Evolutionary conservation across 1,140 invertebrate species (phyloP), one percentile per base, ranked within the genome.

Genomic region (Drosophila watanabei): DNA sequence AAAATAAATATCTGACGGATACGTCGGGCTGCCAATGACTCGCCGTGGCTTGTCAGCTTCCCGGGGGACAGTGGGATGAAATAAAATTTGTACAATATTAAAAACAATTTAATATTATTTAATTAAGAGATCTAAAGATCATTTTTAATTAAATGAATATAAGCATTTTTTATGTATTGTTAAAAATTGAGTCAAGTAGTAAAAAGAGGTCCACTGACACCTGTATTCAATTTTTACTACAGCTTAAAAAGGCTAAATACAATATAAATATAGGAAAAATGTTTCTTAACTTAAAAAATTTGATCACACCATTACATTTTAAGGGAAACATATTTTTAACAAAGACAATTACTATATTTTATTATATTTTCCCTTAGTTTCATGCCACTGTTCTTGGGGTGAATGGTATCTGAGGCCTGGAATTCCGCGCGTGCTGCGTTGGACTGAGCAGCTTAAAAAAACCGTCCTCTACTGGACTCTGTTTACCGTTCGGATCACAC

Each of bases 31-130:
- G 69, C 58, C 66, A 82, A 75, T 89, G 86, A 90, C 86, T 89
- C 61, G 86, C 33, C 79, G 51, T 89, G 86, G 86, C 86, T 90
- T 90, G 86, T 89, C 85, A 89, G 85, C 86, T 90, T 90, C 82
- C 65, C 68, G 51, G 79, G 71, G 68, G 61, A 65, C 49, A 39
- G 54, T 46, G 18, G 20, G 8, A 48, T 58, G n/a, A n/a, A n/a
- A n/a, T n/a, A n/a, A n/a, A n/a, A n/a, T n/a, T n/a, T n/a, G n/a
- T n/a, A n/a, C n/a, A n/a, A n/a, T n/a, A n/a, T n/a, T n/a, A n/a
- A n/a, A n/a, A n/a, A n/a, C n/a, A n/a, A n/a, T n/a, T n/a, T n/a
- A n/a, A n/a, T n/a, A n/a, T n/a, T n/a, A n/a, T n/a, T n/a, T n/a
- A n/a, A n/a, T n/a, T n/a, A n/a, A n/a, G n/a, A n/a, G n/a, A n/a